Evolutionary conservation across 1,140 invertebrate genomes (phyloP).

Genomic region (Formica selysi): DNA sequence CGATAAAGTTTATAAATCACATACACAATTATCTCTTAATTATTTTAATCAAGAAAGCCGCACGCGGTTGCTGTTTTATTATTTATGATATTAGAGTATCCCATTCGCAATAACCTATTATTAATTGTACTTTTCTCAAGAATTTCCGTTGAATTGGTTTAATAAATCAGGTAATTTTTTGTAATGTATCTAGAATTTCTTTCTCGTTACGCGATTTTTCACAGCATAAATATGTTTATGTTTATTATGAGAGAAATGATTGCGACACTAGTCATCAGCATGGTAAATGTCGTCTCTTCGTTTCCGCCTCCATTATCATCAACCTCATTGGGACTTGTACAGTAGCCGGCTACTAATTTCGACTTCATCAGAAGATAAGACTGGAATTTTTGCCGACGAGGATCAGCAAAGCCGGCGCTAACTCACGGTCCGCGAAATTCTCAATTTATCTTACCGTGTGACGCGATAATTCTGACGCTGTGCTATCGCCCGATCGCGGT

Average conservation of each 20-base stretch:
- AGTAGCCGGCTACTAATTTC: conserved; percentile 85
- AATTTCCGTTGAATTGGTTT: background rate
- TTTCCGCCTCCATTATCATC: conserved; percentile 43
- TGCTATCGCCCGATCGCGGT: conserved; percentile 60
- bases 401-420: conserved; percentile 68
- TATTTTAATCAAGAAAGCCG: background rate
- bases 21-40: background rate
- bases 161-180: background rate
- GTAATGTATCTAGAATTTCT: background rate
- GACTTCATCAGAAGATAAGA: conserved; percentile 85
- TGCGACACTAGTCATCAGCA: background rate
- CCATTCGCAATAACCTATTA: background rate
- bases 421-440: conserved; percentile 32
- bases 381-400: conserved; percentile 83
- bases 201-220: too few relatives aligned
- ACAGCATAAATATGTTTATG: background rate
- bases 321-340: conserved; percentile 76
- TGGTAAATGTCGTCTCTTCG: conserved; percentile 23
- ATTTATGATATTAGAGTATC: background rate
- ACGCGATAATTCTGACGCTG: conserved; percentile 36
- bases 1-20: background rate
- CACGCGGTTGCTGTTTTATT: background rate
- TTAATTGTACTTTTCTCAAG: background rate
- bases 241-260: conserved; percentile 5
- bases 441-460: conserved; percentile 63